Percentiles rank a stretch among this genome's conserved stretches.
Evolutionary conservation across 1,140 invertebrate genomes (phyloP).

Genomic region (Zaprionus kolodkinae): DNA sequence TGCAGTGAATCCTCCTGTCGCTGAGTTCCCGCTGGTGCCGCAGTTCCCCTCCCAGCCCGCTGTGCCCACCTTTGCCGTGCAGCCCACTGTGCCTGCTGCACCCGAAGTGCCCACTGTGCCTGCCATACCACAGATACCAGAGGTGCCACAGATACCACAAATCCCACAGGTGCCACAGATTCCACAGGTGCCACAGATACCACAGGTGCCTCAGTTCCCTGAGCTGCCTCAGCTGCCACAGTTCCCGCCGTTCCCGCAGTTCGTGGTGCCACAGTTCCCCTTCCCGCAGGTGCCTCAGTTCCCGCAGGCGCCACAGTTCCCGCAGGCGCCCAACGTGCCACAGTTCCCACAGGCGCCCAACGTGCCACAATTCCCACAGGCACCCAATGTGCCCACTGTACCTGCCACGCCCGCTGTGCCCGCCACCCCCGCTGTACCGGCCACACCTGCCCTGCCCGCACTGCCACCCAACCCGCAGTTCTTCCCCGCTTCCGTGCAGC

Average conservation of each 20-base stretch:
- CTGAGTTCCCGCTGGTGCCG: slow-evolving; percentile 42
- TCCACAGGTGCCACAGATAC: slow-evolving; percentile 36
- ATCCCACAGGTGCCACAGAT: slow-evolving; percentile 36
- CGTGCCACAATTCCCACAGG: not conserved
- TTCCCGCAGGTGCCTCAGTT: slow-evolving; percentile 50
- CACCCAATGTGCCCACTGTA: slow-evolving; percentile 19
- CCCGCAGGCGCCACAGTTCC: slow-evolving; percentile 36
- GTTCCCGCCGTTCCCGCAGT: slow-evolving; percentile 41
- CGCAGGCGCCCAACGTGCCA: not conserved
- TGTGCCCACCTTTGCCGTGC: slow-evolving; percentile 30
- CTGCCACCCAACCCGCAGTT: slow-evolving; percentile 57
- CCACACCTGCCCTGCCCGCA: slow-evolving; percentile 17
- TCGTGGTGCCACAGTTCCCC: slow-evolving; percentile 20
- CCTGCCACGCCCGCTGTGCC: slow-evolving; percentile 29
- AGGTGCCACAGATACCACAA: slow-evolving; percentile 30
- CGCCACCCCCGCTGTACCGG: slow-evolving; percentile 27
- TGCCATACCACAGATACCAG: slow-evolving; percentile 31
- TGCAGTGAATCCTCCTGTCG: slow-evolving; percentile 28
- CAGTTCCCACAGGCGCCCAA: slow-evolving; percentile 21
- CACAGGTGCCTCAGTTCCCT: slow-evolving; percentile 28
- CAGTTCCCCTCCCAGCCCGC: slow-evolving; percentile 47
- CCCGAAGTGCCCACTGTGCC: slow-evolving; percentile 49
- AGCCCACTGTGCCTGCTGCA: slow-evolving; percentile 28
- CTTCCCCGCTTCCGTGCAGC: slow-evolving; percentile 67
- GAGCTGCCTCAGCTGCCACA: slow-evolving; percentile 38